phyloP scores from a whole-genome alignment of 2,797 vertebrate species.

The Thunnus albacares region DNA sequence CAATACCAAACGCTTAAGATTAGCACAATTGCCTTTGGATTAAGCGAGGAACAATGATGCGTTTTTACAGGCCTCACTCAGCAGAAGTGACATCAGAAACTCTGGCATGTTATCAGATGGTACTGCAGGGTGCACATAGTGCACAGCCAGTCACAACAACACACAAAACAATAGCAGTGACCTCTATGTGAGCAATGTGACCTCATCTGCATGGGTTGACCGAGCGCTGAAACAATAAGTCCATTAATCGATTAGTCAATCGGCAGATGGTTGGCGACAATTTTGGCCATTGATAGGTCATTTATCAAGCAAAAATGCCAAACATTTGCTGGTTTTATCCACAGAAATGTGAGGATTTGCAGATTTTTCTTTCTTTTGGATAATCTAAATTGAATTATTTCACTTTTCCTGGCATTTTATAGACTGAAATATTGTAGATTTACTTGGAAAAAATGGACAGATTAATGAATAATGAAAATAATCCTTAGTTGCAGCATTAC shows the following conservation, averaged over 20 bases:
- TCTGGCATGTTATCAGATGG: conserved; percentile 48
- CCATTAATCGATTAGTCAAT: not conserved
- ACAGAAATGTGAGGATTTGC: no score
- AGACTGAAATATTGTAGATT: not conserved
- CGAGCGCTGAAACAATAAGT: conserved; percentile 18
- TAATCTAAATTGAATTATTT: no score
- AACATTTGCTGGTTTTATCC: no score
- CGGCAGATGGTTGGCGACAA: not conserved
- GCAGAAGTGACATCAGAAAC: conserved; percentile 44
- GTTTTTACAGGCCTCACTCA: conserved; percentile 33
- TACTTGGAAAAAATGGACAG: not conserved
- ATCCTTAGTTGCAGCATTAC: not conserved
- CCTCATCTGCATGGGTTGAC: conserved; percentile 20
- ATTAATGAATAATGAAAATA: not conserved
- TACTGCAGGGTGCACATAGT: conserved; percentile 15
- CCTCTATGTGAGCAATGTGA: conserved; percentile 31
- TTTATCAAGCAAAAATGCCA: not conserved
- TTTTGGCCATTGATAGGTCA: not conserved
- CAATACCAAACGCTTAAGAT: conserved; percentile 24
- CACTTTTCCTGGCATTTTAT: not conserved
- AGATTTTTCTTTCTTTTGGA: no score
- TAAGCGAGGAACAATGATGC: conserved; percentile 50
- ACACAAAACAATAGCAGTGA: conserved; percentile 30
- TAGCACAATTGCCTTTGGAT: conserved; percentile 55
- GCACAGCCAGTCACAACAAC: conserved; percentile 17